Evolutionary conservation across 2,797 vertebrate genomes (phyloP).

Genomic region (Alcedo quadribrachys): DNA sequence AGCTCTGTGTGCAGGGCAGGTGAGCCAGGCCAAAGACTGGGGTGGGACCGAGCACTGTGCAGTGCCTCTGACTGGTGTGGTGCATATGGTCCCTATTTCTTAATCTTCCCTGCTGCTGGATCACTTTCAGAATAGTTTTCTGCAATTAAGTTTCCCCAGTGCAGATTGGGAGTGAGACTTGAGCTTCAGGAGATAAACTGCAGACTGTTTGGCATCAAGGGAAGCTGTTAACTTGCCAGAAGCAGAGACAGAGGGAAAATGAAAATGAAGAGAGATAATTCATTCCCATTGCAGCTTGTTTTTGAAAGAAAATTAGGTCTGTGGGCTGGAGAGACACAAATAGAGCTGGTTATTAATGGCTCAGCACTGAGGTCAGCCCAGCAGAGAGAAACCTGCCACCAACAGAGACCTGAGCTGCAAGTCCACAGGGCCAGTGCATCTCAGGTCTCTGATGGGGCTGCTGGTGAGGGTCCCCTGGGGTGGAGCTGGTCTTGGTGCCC

Average conservation of each 20-base stretch:
- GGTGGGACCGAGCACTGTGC: background rate
- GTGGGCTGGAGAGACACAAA: background rate
- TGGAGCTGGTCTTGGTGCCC: background rate
- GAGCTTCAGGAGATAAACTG: conserved; percentile 19
- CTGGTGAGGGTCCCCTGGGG: background rate
- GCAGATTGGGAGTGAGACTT: conserved; percentile 3
- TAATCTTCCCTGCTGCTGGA: conserved; percentile 13
- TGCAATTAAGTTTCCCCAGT: conserved; percentile 6
- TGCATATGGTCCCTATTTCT: conserved; percentile 18
- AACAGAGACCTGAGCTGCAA: background rate
- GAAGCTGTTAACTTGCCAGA: conserved; percentile 44
- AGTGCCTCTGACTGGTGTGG: background rate
- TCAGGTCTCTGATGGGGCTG: background rate
- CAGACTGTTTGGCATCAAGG: conserved; percentile 21
- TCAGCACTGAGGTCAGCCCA: background rate
- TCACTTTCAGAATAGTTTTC: conserved; percentile 19
- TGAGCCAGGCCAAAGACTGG: fast-evolving
- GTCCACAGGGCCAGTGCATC: fast-evolving
- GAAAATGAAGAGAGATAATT: conserved; percentile 25
- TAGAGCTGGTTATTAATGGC: background rate
- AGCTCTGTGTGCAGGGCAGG: background rate
- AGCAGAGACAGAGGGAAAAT: conserved; percentile 9
- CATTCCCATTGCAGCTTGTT: background rate
- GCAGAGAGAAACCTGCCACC: background rate
- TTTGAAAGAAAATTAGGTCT: background rate